Evolutionary conservation across 1,140 invertebrate species (phyloP), one percentile per base, ranked within the genome.

Genomic region (Zophobas atratus): DNA sequence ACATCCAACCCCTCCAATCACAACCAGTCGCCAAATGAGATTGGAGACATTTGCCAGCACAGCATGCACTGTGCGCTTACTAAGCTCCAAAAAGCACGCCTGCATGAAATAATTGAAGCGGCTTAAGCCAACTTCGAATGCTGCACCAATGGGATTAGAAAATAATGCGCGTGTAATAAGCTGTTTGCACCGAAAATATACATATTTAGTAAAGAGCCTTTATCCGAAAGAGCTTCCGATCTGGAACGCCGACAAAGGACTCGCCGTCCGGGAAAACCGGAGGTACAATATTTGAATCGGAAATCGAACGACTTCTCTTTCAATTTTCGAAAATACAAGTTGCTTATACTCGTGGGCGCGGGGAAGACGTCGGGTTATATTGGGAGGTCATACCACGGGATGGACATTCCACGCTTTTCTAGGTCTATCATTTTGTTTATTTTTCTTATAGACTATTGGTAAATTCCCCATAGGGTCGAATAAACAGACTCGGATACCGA

Each of bases 31-130:
- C 75, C 70, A 77, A 77, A 77, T 77, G 70, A 77, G 76, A 77
- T 77, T 77, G 70, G 70, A 77, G 76, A 77, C 76, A 77, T 77
- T 77, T 70, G 76, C 76, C 70, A 73, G 32, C 76, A 67, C 76
- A 77, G 76, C 76, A 77, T 73, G 67, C 75, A 55, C 20, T 33
- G 60, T 70, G 53, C 36, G 76, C 76, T 73, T 48, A 63, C 76
- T 73, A 77, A 73, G 76, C 70, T 74, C 72, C 70, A 77, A 77
- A 77, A 60, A 73, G 70, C 67, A 60, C 73, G 53, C 53, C 55
- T 57, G 51, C 55, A 75, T 75, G 76, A 70, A 77, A 77, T 77
- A 77, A 77, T 77, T 77, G 76, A 77, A 57, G 43, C 53, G 56
- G 76, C 60, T 67, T 67, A 67, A 67, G 60, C 60, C 60, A 38